phyloP scores from a whole-genome alignment of 2,113 vertebrate species.

The Pongo abelii region DNA sequence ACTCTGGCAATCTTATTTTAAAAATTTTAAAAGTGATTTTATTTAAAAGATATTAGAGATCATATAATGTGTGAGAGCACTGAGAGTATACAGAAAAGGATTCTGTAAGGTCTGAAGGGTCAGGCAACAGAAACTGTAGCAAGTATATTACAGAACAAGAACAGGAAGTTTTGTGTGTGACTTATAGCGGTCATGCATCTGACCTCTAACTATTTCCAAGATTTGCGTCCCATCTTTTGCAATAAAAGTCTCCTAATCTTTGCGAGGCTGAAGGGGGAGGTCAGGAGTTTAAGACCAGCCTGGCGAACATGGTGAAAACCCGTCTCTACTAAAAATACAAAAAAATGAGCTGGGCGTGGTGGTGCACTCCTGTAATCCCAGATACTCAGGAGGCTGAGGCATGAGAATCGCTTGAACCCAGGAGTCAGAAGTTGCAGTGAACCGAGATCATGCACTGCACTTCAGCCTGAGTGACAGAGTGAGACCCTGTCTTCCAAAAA shows the following conservation, averaged over 20 bases:
- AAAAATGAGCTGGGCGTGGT: no score
- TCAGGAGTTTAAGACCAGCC: no score
- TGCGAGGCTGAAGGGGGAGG: no score
- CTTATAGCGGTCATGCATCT: background rate
- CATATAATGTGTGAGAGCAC: background rate
- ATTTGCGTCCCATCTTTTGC: background rate
- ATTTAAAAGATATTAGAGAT: background rate
- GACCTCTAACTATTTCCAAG: background rate
- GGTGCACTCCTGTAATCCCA: no score
- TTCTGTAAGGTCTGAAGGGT: background rate
- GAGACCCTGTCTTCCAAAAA: no score
- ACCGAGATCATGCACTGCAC: no score
- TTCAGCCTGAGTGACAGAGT: no score
- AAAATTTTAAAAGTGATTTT: background rate
- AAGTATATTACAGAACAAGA: background rate
- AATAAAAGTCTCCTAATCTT: background rate
- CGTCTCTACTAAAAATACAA: no score
- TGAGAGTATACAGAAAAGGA: background rate
- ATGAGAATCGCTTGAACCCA: no score
- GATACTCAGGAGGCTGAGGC: no score
- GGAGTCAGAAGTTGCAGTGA: no score
- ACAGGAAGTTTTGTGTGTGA: background rate
- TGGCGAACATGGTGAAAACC: no score
- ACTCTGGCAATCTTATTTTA: background rate
- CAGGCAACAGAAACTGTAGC: background rate